These are phyloP conservation scores for Gallinago nigripennis DNA, from an alignment of 2,797 vertebrate genomes.

Conservation along the genomic window DNA sequence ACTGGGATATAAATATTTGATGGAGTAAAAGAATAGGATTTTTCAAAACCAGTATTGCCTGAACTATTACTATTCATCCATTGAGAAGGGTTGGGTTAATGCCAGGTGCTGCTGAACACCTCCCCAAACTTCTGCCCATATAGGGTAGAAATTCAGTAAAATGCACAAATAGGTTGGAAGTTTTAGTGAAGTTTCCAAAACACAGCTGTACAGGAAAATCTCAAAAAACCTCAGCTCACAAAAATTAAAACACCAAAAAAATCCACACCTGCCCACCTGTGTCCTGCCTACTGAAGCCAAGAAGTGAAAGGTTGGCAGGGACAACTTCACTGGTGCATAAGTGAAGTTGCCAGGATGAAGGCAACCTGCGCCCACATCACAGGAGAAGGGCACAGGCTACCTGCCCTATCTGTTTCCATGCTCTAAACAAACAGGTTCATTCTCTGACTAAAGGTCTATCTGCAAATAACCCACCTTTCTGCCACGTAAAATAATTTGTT, in stretches of 20 bases:
- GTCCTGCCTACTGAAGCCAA: not conserved
- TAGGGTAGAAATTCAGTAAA: not conserved
- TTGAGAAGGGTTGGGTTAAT: not conserved
- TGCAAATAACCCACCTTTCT: not conserved
- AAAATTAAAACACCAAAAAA: not conserved
- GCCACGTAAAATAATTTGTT: not conserved
- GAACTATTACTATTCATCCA: not conserved
- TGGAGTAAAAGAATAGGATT: not conserved
- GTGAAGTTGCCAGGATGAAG: not conserved
- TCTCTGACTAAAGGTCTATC: not conserved
- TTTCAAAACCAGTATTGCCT: not conserved
- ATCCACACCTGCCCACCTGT: not conserved
- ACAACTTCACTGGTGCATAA: not conserved
- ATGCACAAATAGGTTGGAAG: not conserved
- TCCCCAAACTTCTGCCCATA: not conserved
- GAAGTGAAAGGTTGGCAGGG: not conserved
- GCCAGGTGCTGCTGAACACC: not conserved
- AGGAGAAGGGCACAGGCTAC: not conserved
- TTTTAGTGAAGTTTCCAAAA: not conserved
- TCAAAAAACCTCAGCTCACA: not conserved
- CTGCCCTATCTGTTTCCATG: not conserved
- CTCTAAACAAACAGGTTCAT: not conserved
- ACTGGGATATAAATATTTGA: not conserved
- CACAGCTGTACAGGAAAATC: not conserved
- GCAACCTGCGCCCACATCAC: rapidly evolving